Percentiles rank a stretch among this genome's conserved stretches.
Evolutionary conservation across 2,113 vertebrate genomes (phyloP).

Genomic region (Myanophis thanlyinensis): DNA sequence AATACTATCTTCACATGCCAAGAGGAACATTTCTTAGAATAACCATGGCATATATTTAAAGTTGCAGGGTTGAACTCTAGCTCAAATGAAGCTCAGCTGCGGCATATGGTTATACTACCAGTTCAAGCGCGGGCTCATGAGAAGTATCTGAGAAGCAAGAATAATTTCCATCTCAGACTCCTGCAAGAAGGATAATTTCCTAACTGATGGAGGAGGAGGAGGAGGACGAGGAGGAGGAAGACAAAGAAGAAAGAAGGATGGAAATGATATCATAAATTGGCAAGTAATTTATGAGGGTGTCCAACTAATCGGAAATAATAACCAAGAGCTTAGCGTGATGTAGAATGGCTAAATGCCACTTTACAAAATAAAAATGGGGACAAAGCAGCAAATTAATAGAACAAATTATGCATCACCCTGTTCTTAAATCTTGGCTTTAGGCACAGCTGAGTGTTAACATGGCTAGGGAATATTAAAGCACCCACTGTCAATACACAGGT

Average conservation of each 20-base stretch:
- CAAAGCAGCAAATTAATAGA: slow-evolving; percentile 29
- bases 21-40: not conserved
- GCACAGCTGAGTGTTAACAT: slow-evolving; percentile 13
- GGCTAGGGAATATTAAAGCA: not conserved
- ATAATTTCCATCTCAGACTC: slow-evolving; percentile 7
- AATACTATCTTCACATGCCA: not conserved
- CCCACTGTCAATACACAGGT: not conserved
- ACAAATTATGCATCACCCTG: slow-evolving; percentile 27
- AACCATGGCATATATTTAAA: not conserved
- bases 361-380: slow-evolving; percentile 15
- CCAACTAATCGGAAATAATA: slow-evolving; percentile 30
- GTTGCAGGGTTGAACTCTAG: not conserved
- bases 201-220: not conserved
- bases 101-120: not conserved
- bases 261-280: slow-evolving; percentile 27
- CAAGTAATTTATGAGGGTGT: not conserved
- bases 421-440: slow-evolving; percentile 22
- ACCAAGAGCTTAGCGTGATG: not conserved
- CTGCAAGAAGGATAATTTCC: not conserved
- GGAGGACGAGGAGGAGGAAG: not conserved
- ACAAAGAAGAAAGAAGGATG: not conserved
- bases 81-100: not conserved
- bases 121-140: not conserved
- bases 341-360: slow-evolving; percentile 1
- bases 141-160: not conserved